A percentile compares a stretch with the other conserved stretches of the same genome.
Evolutionary conservation across 2,888 invertebrate species (phyloP).

Genomic region (Xanthorhoe designata): DNA sequence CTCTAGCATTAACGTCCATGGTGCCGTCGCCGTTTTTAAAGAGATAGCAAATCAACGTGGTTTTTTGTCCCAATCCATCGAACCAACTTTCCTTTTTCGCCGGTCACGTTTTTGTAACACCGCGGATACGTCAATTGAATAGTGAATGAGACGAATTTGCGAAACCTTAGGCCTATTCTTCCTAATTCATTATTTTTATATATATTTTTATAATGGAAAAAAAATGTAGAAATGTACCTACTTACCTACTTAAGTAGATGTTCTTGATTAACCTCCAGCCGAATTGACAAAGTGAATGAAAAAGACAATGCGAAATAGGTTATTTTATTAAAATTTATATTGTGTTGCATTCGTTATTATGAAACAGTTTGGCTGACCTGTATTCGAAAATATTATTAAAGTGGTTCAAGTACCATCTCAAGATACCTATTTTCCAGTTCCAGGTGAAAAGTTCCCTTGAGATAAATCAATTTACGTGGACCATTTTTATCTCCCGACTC

Average conservation of each 20-base stretch:
- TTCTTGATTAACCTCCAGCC: no score
- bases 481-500: conserved; percentile 51
- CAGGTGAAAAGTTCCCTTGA: conserved; percentile 25
- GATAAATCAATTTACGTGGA: conserved; percentile 55
- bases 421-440: conserved; percentile 12
- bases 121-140: conserved; percentile 42
- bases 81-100: conserved; percentile 38
- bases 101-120: conserved; percentile 43
- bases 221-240: no score
- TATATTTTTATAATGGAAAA: no score
- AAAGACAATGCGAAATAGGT: no score
- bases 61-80: conserved; percentile 37
- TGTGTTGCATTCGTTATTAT: no score
- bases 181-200: background rate
- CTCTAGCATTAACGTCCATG: background rate
- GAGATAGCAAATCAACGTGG: conserved; percentile 16
- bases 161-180: conserved; percentile 19
- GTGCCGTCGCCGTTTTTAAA: background rate
- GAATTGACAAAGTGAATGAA: no score
- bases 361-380: background rate
- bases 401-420: conserved; percentile 3
- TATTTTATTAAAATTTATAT: no score
- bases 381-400: background rate
- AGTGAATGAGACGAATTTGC: conserved; percentile 36
- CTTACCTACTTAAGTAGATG: no score